Base-by-base conservation (phyloP, 2,113 vertebrate genomes). In the Toxostoma redivivum region DNA sequence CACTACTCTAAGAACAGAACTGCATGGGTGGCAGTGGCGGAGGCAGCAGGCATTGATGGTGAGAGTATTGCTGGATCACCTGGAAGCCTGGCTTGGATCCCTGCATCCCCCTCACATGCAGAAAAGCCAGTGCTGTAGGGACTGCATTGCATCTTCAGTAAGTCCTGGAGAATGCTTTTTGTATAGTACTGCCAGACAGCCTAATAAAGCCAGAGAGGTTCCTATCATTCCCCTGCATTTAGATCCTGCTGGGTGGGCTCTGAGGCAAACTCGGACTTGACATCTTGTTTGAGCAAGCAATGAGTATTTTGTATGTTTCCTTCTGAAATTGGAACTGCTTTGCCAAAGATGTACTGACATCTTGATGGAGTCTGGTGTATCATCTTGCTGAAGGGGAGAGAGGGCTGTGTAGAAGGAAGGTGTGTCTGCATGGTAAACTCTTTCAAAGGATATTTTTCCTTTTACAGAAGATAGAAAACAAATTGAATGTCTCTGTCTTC, bases 221-320 rank as follows among this genome's bases (percentile, higher is more conserved):
- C 40, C 22, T 35, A 0, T 51, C 0, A 0, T 57, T 53, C 21
- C 19, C 20, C 27, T 58, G 45, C 28, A 10, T 87, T 79, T 76
- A 42, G n/a, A 73, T 92, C 42, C 35, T 94, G 22, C 77, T 92
- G 58, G 37, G 19, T 7, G 1, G 31, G 15, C 44, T 84, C 40
- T 45, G 78, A 61, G 72, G 24, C 28, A 64, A 61, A 65, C 37
- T 84, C 51, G 14, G 57, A 20, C 27, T 45, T 64, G 35, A 28
- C n/a, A 81, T 22, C 30, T 81, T 72, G 5, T 54, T 71, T 82
- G 62, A 53, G 28, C 51, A 72, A 45, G 38, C 35, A 47, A 8
- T 70, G 11, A 83, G 2, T 78, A 25, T 53, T 88, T 54, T 48
- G 11, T 64, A 14, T 0, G 0, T 44, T 84, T 73, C 37, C 40